Percentiles rank a stretch among this genome's conserved stretches.
These are phyloP conservation scores for Anguilla pacifica DNA, from an alignment of 2,797 vertebrate species.

Conservation along the genomic window DNA sequence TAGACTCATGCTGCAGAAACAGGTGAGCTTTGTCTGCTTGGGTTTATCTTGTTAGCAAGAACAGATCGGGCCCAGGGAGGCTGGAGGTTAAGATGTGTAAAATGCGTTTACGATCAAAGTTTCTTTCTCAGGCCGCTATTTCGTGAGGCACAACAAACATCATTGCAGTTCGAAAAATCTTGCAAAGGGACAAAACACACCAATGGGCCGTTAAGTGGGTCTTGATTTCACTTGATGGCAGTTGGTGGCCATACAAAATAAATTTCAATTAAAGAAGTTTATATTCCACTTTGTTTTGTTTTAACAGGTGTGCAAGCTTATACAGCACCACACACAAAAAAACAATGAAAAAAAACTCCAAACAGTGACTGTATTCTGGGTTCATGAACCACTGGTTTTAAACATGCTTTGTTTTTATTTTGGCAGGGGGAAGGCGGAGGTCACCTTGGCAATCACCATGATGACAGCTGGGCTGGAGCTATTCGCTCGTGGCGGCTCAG, in stretches of 20 bases:
- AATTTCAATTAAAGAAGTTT: too few species aligned
- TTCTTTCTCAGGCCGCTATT: conserved; percentile 9
- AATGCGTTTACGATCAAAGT: background rate
- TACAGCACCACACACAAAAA: too few species aligned
- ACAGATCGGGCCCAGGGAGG: conserved; percentile 2
- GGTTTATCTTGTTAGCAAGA: background rate
- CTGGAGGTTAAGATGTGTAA: conserved; percentile 4
- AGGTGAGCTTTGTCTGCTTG: background rate
- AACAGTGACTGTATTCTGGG: too few species aligned
- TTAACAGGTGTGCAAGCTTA: too few species aligned
- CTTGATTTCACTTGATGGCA: too few species aligned
- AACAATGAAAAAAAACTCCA: too few species aligned
- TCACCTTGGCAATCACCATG: conserved; percentile 8
- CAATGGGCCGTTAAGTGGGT: background rate
- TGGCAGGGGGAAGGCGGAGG: conserved; percentile 22
- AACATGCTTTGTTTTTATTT: conserved; percentile 24
- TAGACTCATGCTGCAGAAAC: background rate
- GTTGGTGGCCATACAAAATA: too few species aligned
- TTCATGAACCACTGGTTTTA: background rate
- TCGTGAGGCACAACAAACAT: conserved; percentile 1
- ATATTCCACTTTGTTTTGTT: too few species aligned
- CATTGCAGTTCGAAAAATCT: background rate
- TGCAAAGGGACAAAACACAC: background rate
- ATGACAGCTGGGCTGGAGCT: background rate
- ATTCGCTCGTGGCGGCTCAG: background rate